Evolutionary conservation across 2,888 invertebrate genomes (phyloP).

Genomic region (Mactromeris polynyma): DNA sequence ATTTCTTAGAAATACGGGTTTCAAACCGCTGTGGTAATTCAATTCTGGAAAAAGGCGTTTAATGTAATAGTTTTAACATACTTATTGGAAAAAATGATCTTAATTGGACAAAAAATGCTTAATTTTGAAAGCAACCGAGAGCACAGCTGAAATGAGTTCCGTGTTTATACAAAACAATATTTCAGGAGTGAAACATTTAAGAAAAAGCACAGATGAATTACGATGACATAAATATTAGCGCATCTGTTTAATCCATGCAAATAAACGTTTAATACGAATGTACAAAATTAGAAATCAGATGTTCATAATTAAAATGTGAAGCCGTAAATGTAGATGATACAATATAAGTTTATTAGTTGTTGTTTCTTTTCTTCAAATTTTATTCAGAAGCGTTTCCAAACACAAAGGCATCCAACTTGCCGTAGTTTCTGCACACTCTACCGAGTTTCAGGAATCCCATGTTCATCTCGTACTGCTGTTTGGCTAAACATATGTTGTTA

Average conservation of each 20-base stretch:
- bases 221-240: background rate
- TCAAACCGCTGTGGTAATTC: no score
- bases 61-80: no score
- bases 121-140: no score
- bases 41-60: no score
- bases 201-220: background rate
- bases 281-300: background rate
- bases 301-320: background rate
- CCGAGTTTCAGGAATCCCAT: conserved; percentile 61
- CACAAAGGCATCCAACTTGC: conserved; percentile 49
- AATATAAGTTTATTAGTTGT: background rate
- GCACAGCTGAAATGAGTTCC: no score
- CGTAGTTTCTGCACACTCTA: conserved; percentile 59
- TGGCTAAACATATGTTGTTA: conserved; percentile 61
- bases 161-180: background rate
- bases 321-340: background rate
- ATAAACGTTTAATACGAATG: background rate
- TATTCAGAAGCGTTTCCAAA: conserved; percentile 48
- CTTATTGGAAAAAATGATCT: no score
- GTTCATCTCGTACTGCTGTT: conserved; percentile 60
- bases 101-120: no score
- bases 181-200: background rate
- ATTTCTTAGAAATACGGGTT: background rate
- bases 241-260: background rate
- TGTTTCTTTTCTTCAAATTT: background rate